Evolutionary conservation across 2,113 vertebrate genomes (phyloP), one percentile per base, ranked within the genome.

Genomic region (Cettia cetti): DNA sequence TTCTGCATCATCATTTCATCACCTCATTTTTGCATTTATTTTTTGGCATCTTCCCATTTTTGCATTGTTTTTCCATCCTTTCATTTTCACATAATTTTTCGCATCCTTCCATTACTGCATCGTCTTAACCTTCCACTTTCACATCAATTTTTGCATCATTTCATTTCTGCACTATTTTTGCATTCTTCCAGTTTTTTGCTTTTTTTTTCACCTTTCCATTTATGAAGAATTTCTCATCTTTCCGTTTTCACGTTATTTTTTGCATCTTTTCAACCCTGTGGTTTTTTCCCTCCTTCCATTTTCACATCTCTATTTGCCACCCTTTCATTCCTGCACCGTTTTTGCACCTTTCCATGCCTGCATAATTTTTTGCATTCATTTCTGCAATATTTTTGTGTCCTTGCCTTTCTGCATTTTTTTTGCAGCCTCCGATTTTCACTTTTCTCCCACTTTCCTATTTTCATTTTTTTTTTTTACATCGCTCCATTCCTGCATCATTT

Each of bases 381-480:
- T 27, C 21, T 10, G 1, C 47, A 17, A 6, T 7, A 8, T 10
- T 56, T 83, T 23, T 21, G 5, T 30, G 11, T 3, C n/a, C 14
- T 66, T 1, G 1, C 45, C 7, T 52, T 70, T 45, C 28, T 8
- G 3, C 39, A 13, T 13, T 1, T 7, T 64, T 57, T 45, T 27
- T 40, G 26, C 37, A 13, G 5, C 61, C 22, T 71, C 42, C 23
- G 27, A 11, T 39, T 63, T n/a, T 6, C 10, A 10, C 31, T 16
- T 15, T 42, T 24, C 20, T 42, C 14, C 4, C 53, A 9, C 26
- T 23, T 10, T 52, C 49, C 42, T 27, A 10, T 56, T 54, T 33
- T 12, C 2, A 0, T 45, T 2, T 33, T 4, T 0, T 26, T 54
- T 23, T 52, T 49, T 27, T 4, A 11, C 33, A 24, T 19, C 45